These are phyloP conservation scores for Steinernema hermaphroditum DNA, from an alignment of 2,888 invertebrate genomes.

Conservation along the genomic window DNA sequence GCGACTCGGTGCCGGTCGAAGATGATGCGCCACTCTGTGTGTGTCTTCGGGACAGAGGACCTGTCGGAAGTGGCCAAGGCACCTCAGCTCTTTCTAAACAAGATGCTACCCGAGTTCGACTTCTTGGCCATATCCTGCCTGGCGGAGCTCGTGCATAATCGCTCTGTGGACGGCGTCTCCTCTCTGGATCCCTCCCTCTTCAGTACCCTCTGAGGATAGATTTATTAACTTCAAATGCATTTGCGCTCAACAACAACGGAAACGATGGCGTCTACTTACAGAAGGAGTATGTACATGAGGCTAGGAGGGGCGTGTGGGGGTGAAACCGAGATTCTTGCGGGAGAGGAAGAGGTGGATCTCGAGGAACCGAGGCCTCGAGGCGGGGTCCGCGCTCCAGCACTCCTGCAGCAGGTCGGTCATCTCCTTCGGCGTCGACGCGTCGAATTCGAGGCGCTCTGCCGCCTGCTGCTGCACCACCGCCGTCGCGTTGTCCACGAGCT, in stretches of 20 bases:
- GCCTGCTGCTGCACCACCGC: slow-evolving; percentile 42
- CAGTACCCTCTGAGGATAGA: too few species aligned
- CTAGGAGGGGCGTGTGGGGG: slow-evolving; percentile 17
- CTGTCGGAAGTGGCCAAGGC: neutral
- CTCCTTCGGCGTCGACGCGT: slow-evolving; percentile 79
- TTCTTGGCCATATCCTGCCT: slow-evolving; percentile 31
- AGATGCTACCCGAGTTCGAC: slow-evolving; percentile 33
- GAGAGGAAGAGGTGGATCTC: slow-evolving; percentile 80
- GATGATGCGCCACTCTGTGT: slow-evolving; percentile 32
- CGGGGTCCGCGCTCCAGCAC: slow-evolving; percentile 83
- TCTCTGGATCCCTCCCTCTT: neutral
- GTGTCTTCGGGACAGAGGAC: slow-evolving; percentile 33
- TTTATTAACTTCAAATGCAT: slow-evolving; percentile 19
- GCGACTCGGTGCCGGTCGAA: neutral
- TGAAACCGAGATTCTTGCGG: slow-evolving; percentile 35
- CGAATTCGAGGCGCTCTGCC: slow-evolving; percentile 72
- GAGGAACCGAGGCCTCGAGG: slow-evolving; percentile 81
- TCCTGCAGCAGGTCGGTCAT: slow-evolving; percentile 88
- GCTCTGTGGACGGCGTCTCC: neutral
- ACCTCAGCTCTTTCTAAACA: slow-evolving; percentile 32
- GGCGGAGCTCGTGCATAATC: slow-evolving; percentile 24
- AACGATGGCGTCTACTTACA: slow-evolving; percentile 8
- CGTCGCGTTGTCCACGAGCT: slow-evolving; percentile 79
- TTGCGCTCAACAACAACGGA: slow-evolving; percentile 25
- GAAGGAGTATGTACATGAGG: slow-evolving; percentile 8